Conservation (phyloP, 2,113 vertebrate species). For the Mionectes macconnelli region DNA sequence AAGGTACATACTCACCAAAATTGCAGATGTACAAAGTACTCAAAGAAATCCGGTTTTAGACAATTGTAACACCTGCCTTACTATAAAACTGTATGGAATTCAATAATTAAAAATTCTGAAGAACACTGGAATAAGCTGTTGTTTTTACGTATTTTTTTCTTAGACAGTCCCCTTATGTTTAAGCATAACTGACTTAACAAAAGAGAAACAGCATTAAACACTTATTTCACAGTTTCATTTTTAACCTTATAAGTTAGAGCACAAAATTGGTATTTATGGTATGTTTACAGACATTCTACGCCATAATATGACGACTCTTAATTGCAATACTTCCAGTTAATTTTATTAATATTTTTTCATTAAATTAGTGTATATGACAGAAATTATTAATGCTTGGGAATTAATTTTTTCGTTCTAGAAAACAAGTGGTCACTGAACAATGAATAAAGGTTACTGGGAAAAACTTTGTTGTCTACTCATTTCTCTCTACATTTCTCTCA, state of each 20-base stretch:
- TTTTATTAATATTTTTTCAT: neutral
- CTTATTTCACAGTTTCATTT: neutral
- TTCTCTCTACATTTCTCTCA: rapidly evolving
- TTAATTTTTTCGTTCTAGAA: neutral
- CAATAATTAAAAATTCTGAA: neutral
- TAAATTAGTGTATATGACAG: neutral
- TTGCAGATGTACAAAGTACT: neutral
- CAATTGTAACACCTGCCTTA: neutral
- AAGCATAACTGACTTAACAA: neutral
- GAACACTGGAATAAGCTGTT: neutral
- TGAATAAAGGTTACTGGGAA: neutral
- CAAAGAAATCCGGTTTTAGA: neutral
- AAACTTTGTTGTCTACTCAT: neutral
- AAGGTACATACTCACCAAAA: neutral
- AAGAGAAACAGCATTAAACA: neutral
- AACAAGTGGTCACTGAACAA: neutral
- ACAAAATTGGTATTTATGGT: rapidly evolving
- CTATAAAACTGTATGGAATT: neutral
- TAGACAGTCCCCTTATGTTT: neutral
- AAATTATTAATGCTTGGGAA: neutral
- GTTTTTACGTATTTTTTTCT: neutral
- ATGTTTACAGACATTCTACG: neutral
- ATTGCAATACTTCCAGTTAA: neutral
- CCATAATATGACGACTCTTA: neutral
- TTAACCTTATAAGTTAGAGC: neutral